Base-by-base conservation (phyloP, 1,140 invertebrate genomes). In the Coptotermes formosanus region DNA sequence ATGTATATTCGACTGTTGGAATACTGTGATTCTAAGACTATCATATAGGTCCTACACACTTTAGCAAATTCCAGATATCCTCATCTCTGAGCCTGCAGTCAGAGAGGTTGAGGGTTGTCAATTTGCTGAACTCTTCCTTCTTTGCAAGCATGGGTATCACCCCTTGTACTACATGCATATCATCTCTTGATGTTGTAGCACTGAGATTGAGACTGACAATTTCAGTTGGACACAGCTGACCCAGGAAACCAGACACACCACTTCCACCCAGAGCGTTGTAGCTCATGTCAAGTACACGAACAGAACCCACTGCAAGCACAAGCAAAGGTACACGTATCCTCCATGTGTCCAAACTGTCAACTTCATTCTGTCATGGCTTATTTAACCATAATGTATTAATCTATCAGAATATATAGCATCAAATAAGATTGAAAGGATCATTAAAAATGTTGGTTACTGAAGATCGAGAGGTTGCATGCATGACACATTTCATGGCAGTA, bases 271-370 rank as follows among this genome's bases (percentile, higher is more conserved):
- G 30, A 4, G n/a, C 3, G 32, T 84, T 84, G 83, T 64, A 64
- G 43, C 83, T 84, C 16, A 84, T 38, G 25, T 84, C 83, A 38
- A 84, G 83, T 64, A 44, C 59, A 30, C n/a, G 48, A 52, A 84
- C 25, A 16, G 38, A 52, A 45, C 55, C 83, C n/a, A 84, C 83
- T 84, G 83, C 45, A 59, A 45, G n/a, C 19, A 45, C 52, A 55
- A 55, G 0, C 14, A 55, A 0, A 55, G 12, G 52, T 48, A 9
- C 9, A 48, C 3, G 14, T 7, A 16, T 48, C 3, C 14, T 9
- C 9, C 11, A 9, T 48, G 45, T 48, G 45, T 55, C 52, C 52
- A 55, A 21, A 55, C 14, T 55, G 12, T 16, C 19, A 16, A 55
- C 4, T 55, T 55, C 1, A 4, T 55, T 21, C 14, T 55, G 14